These are phyloP conservation scores for Botia almorhae DNA, from an alignment of 2,797 vertebrate species.

Conservation along the genomic window DNA sequence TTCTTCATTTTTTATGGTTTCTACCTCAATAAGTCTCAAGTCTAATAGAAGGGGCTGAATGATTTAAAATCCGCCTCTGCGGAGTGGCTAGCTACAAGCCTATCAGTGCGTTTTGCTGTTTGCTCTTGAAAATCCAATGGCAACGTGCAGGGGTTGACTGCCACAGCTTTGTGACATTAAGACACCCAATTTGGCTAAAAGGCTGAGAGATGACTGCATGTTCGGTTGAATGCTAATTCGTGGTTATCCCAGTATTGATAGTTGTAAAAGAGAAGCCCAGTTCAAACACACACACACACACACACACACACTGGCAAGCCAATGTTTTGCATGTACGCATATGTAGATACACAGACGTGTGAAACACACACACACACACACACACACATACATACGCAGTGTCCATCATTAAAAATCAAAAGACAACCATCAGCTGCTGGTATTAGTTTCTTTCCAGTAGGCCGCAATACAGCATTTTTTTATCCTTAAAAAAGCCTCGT, in stretches of 20 bases:
- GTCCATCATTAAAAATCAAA: constrained; percentile 46
- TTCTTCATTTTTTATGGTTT: constrained; percentile 99
- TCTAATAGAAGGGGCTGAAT: constrained; percentile 99
- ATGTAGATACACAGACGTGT: too few species aligned
- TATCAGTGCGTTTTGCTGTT: constrained; percentile 86
- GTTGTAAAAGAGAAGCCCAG: constrained; percentile 78
- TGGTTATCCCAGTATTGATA: constrained; percentile 94
- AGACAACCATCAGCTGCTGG: constrained; percentile 24
- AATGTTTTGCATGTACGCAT: constrained; percentile 28
- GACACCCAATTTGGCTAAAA: constrained; percentile 86
- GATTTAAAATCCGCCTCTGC: constrained; percentile 99
- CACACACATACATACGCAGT: constrained; percentile 37
- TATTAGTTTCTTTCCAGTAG: background rate
- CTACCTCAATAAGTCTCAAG: constrained; percentile 99
- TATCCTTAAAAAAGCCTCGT: constrained; percentile 38
- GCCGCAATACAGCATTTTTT: constrained; percentile 17
- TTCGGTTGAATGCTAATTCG: constrained; percentile 88
- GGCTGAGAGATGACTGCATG: constrained; percentile 85
- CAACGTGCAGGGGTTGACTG: constrained; percentile 83
- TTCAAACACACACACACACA: constrained; percentile 44
- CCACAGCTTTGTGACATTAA: constrained; percentile 83
- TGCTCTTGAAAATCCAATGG: constrained; percentile 83
- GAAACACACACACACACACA: constrained; percentile 20
- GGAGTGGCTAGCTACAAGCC: constrained; percentile 90
- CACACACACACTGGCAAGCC: constrained; percentile 9